Evolutionary conservation across 2,113 vertebrate genomes (phyloP), one percentile per base, ranked within the genome.

Genomic region (Loxodonta africana): DNA sequence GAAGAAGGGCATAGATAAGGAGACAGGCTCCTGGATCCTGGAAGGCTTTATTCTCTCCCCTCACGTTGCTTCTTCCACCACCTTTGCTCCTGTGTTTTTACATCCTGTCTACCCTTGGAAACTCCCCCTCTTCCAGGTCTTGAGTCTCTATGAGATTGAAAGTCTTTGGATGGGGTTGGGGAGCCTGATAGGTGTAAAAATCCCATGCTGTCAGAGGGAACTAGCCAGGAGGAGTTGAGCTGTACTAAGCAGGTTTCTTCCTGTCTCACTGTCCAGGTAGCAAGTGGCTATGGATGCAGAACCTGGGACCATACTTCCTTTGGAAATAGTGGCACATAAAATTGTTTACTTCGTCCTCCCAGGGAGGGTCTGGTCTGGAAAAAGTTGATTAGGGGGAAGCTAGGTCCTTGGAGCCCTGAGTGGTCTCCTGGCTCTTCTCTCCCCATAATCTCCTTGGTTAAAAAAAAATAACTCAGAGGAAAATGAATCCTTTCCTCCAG

Each of bases 311-410:
- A 80, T 21, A 17, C 62, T 46, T 81, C n/a, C 26, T 41, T 65
- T 88, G 60, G 73, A 95, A 93, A 93, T 2, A 86, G 21, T 48
- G 57, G 69, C 62, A 69, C 10, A 83, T 80, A 41, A 89, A 83
- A 44, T 77, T 0, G 0, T 65, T 76, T 87, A n/a, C 37, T 8
- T 11, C 9, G 0, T 82, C 44, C 48, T n/a, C 67, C 44, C 41
- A 80, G 46, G 28, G 33, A 90, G 67, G 81, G 21, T 23, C 65
- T 90, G 41, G 53, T 82, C 95, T 86, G 33, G 18, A 73, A 88
- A 30, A 85, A 44, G 21, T 44, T 83, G 76, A 46, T 74, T 15
- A 11, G 30, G 53, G 53, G 46, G 30, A 92, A 62, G 48, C 4
- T 26, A 85, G 10, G 71, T 78, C 37, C 71, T 83, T 8, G 63